Percentiles rank a stretch among this genome's conserved stretches.
These are phyloP conservation scores for Notocelia uddmanniana DNA, from an alignment of 2,888 invertebrate species.

Conservation along the genomic window DNA sequence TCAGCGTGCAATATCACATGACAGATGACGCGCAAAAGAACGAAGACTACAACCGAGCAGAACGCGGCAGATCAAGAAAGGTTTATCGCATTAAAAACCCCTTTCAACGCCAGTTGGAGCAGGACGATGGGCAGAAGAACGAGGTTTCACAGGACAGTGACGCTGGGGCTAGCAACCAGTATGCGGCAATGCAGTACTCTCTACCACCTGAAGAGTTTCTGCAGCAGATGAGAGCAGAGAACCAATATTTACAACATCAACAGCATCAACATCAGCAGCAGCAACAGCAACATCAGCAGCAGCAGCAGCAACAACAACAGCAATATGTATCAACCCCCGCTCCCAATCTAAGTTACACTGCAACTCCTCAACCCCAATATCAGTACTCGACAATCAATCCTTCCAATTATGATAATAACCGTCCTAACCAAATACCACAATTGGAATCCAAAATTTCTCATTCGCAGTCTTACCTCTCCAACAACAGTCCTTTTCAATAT, in stretches of 20 bases:
- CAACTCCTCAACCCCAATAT: conserved; percentile 76
- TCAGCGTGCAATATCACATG: conserved; percentile 69
- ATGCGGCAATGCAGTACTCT: conserved; percentile 79
- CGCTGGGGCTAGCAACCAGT: conserved; percentile 80
- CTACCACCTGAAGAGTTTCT: conserved; percentile 81
- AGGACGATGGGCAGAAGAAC: conserved; percentile 60
- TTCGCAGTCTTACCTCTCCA: conserved; percentile 63
- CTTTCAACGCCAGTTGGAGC: conserved; percentile 68
- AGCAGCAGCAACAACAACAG: conserved; percentile 41
- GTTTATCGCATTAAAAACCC: conserved; percentile 80
- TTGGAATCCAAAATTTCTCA: conserved; percentile 67
- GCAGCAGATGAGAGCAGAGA: conserved; percentile 76
- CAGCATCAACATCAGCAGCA: conserved; percentile 58
- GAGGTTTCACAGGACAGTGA: conserved; percentile 69
- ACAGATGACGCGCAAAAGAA: conserved; percentile 68
- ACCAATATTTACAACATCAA: conserved; percentile 61
- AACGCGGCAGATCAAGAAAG: conserved; percentile 68
- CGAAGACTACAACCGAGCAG: conserved; percentile 66
- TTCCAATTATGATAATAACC: conserved; percentile 66
- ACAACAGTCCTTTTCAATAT: conserved; percentile 67
- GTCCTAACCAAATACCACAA: conserved; percentile 64
- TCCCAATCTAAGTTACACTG: conserved; percentile 72
- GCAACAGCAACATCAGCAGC: conserved; percentile 38
- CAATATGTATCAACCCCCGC: conserved; percentile 66
- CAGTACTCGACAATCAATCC: conserved; percentile 72